Base-by-base conservation (phyloP, 2,797 vertebrate genomes). In the Chelon labrosus region DNA sequence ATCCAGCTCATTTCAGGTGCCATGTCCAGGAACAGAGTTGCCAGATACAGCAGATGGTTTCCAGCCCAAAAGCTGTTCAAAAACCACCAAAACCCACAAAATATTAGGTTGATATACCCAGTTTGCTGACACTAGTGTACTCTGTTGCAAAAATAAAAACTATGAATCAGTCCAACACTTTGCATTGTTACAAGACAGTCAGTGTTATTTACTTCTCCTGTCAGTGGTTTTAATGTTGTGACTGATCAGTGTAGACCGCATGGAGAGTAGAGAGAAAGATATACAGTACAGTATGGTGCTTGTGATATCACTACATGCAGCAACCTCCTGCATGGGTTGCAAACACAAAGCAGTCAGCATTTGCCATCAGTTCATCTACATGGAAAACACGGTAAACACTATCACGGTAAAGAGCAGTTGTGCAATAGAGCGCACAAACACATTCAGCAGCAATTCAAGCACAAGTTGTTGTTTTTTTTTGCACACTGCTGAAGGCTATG, bases 291-390 rank as follows among this genome's bases (percentile, higher is more conserved):
- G 25, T 27, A 27, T 27, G 25, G 3, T 27, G 25, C 25, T 22
- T 16, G 47, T 52, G 50, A 70, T 65, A 52, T 58, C 61, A 7
- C 51, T 31, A 55, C 35, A 68, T 38, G 10, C 12, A 57, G 27
- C 49, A 14, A 53, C 44, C 31, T 65, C 12, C 52, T 41, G 47
- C 12, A 27, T 57, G 65, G 47, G 17, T 38, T 51, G 54, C 38
- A 41, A 68, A 73, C 22, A 41, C 44, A 51, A 13, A 61, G 38
- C 52, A 70, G 38, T 60, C 49, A 70, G 53, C 80, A 68, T 69
- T 38, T 65, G 38, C 39, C 56, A 42, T 38, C 14, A 44, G 20
- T 20, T 55, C 54, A 69, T 54, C 55, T 49, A 20, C 31, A 68
- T 11, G 71, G 52, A 78, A 81, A 75, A 65, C 52, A 70, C 0